phyloP scores from a whole-genome alignment of 1,140 invertebrate species.

The Rhizoglyphus robini region DNA sequence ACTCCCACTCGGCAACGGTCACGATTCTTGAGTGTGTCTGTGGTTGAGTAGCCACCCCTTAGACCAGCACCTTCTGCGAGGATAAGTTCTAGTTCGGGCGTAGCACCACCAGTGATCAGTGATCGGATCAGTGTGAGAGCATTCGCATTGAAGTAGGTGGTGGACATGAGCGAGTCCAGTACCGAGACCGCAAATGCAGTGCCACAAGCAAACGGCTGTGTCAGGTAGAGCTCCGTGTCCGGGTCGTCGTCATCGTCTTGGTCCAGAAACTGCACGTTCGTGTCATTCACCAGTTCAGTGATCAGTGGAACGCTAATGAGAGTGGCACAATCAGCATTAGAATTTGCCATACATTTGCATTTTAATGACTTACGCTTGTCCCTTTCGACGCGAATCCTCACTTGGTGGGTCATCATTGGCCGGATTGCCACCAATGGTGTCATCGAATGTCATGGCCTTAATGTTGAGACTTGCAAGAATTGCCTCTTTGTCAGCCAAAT shows the following conservation, averaged over 20 bases:
- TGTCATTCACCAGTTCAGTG: constrained; percentile 83
- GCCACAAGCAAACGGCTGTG: constrained; percentile 97
- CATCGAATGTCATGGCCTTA: constrained; percentile 98
- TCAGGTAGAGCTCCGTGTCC: constrained; percentile 96
- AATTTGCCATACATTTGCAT: neutral
- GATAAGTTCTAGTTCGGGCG: constrained; percentile 92
- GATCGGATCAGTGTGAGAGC: constrained; percentile 93
- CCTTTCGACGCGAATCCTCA: neutral
- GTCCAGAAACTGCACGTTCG: constrained; percentile 99
- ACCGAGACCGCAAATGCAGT: constrained; percentile 99
- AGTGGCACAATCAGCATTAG: no score
- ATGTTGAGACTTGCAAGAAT: constrained; percentile 98
- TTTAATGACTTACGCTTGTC: neutral
- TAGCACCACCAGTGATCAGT: constrained; percentile 93
- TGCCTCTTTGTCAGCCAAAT: constrained; percentile 96
- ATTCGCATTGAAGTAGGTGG: constrained; percentile 99
- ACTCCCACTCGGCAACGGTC: constrained; percentile 90
- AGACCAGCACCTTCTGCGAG: constrained; percentile 95
- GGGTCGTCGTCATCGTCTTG: constrained; percentile 99
- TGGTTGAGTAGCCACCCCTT: constrained; percentile 87
- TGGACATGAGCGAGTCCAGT: constrained; percentile 97
- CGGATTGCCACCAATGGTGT: constrained; percentile 75
- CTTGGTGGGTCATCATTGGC: constrained; percentile 38
- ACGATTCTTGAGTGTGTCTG: constrained; percentile 80
- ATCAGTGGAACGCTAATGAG: constrained; percentile 93